Evolutionary conservation across 2,113 vertebrate genomes (phyloP), one percentile per base, ranked within the genome.

Genomic region (Cyanistes caeruleus): DNA sequence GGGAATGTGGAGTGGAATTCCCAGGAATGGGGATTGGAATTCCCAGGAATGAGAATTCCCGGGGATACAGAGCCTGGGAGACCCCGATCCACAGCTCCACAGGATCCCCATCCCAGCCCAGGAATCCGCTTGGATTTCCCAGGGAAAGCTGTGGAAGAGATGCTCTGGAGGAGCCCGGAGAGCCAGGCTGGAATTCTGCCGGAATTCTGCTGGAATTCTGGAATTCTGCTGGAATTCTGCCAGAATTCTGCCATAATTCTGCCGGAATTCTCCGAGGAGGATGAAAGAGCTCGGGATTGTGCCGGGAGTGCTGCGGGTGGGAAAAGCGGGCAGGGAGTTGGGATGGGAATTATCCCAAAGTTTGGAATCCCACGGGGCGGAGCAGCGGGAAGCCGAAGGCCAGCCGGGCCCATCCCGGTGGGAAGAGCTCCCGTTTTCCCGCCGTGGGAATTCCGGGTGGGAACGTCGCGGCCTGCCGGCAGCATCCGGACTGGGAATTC

Each of bases 361-460:
- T 30, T 39, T 24, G 35, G 30, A 41, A 73, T 73, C 11, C 5
- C 1, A 0, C 48, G 3, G 49, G 25, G 2, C 4, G 35, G 49
- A 58, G 41, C 33, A 31, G 68, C 43, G 4, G 55, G 58, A 13
- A 39, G 51, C 58, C 1, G 7, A 44, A 37, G 44, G 53, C 2
- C 3, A 24, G 55, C 39, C 37, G 2, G 19, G 6, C 5, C 35
- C 25, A 31, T 62, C 67, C 55, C 2, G 0, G 5, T 7, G 67
- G 80, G 55, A 52, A 31, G 13, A 44, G 16, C 13, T 53, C 37
- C 46, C 2, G 2, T 16, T 15, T 53, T 35, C 30, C 53, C 2
- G 0, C 3, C 0, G 10, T 3, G 13, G 37, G 67, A 24, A 60
- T 1, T 15, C 13, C 2, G 0, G 16, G 31, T 11, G 53, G 55